Conservation (phyloP, 2,888 invertebrate species). For the Pterostichus madidus region DNA sequence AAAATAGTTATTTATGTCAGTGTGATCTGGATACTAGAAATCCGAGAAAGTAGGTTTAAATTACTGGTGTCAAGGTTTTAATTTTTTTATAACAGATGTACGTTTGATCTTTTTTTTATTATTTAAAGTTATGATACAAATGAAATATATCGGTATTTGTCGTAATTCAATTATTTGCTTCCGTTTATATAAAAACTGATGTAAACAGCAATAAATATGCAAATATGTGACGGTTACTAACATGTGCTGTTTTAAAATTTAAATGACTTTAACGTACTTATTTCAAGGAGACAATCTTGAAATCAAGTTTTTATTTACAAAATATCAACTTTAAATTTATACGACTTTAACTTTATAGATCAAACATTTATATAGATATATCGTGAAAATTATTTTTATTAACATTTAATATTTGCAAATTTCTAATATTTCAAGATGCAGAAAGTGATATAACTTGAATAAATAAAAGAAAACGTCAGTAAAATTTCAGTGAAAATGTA, state of each 20-base stretch:
- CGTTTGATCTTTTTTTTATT: neutral
- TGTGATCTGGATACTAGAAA: neutral
- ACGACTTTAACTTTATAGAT: neutral
- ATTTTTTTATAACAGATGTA: neutral
- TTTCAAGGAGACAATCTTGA: constrained; percentile 1
- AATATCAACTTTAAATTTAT: neutral
- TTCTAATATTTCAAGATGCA: constrained; percentile 6
- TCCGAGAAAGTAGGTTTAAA: neutral
- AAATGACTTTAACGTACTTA: neutral
- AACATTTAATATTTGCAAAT: neutral
- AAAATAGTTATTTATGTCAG: neutral
- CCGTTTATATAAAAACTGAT: too few relatives aligned
- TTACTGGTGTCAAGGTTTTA: neutral
- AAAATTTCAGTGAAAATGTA: neutral
- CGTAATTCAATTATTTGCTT: neutral
- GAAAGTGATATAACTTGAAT: neutral
- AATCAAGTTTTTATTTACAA: neutral
- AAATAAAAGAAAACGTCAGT: neutral
- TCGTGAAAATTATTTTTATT: neutral
- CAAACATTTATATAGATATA: neutral
- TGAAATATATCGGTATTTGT: neutral
- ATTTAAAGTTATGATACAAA: neutral
- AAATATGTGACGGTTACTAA: neutral
- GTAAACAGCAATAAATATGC: neutral
- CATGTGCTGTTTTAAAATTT: neutral